Evolutionary conservation across 2,797 vertebrate genomes (phyloP).

Genomic region (Gadopsis bispinosus): DNA sequence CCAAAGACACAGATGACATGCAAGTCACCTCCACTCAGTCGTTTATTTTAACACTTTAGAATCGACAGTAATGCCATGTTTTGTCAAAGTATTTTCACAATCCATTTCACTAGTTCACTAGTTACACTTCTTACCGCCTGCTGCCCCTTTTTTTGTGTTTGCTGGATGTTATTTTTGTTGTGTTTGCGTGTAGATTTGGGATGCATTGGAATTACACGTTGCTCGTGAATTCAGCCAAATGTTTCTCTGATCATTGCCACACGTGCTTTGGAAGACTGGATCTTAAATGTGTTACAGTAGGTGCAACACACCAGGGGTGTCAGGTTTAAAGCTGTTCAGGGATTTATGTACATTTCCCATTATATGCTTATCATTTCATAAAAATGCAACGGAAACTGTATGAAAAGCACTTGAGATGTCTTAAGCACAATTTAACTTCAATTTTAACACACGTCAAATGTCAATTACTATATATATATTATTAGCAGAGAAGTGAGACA

Average conservation of each 20-base stretch:
- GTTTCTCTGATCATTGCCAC: conserved; percentile 38
- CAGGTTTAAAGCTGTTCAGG: conserved; percentile 7
- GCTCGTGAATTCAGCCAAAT: conserved; percentile 17
- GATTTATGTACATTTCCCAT: conserved; percentile 3
- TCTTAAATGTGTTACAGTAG: background rate
- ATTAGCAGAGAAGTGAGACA: no score
- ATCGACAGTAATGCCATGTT: background rate
- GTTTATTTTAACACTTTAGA: background rate
- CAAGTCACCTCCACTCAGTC: conserved; percentile 10
- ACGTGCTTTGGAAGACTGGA: background rate
- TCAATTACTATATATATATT: no score
- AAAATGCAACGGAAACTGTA: background rate
- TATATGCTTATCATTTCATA: background rate
- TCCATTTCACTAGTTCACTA: background rate
- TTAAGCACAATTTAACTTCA: background rate
- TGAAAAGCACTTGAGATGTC: background rate
- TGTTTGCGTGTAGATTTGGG: background rate
- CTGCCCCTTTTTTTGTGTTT: conserved; percentile 1
- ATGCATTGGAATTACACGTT: background rate
- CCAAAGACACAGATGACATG: background rate
- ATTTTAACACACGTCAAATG: background rate
- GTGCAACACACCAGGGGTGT: conserved; percentile 6
- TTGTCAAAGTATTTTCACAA: background rate
- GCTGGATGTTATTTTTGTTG: conserved; percentile 14
- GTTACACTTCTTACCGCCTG: background rate